Evolutionary conservation across 2,113 vertebrate species (phyloP), one percentile per base, ranked within the genome.

Genomic region (Lepus timidus): DNA sequence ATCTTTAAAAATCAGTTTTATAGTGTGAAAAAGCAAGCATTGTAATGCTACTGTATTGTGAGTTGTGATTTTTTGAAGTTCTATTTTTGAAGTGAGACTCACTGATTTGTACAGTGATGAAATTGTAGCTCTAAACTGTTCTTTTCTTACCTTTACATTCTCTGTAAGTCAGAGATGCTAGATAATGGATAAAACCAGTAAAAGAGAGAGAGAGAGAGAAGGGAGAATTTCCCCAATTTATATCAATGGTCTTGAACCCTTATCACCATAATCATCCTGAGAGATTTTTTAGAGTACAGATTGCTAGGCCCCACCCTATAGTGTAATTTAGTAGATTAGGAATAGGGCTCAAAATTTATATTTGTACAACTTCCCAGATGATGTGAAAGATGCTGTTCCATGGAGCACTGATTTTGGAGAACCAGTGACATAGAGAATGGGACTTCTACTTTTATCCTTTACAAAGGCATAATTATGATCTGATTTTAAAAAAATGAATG

Each of bases 21-120:
- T 86, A 80, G 75, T 52, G 31, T 67, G 44, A 39, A 83, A 96
- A 93, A 89, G 31, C 61, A 84, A 89, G 6, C 33, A 22, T 33
- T 36, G 11, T 36, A 55, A 73, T 52, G 6, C 61, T 52, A 75
- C 39, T 29, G 4, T 61, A 4, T 62, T 64, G 23, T 25, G 51
- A 92, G 27, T 44, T 75, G 36, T 51, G 7, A 16, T 27, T 29
- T 81, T 80, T 85, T 78, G 12, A 22, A 23, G 86, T 85, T 70
- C 68, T 29, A 4, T 36, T 36, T 81, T 92, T 70, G 25, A 25
- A 80, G 16, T 78, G 29, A 7, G 16, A 11, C 33, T 51, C 11
- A 20, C 19, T 84, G 12, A 20, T 52, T 23, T 75, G 2, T 49
- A 29, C 0, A 13, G 1, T 33, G 31, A 75, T 31, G 12, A 67